Conservation (phyloP, 2,888 invertebrate genomes). For the Dryococelus australis region DNA sequence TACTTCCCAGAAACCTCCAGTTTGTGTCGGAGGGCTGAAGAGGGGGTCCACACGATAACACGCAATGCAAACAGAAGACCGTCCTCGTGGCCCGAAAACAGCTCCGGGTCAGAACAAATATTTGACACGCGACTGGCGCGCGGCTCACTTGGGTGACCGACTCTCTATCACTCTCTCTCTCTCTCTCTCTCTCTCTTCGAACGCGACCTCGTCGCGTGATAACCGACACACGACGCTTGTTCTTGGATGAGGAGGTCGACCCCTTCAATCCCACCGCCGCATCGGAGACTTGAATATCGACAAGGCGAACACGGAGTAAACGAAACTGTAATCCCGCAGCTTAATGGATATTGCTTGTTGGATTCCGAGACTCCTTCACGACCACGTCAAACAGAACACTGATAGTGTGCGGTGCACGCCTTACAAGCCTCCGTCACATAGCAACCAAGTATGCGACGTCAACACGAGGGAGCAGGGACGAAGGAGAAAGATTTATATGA, state of each 20-base stretch:
- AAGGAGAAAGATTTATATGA: background rate
- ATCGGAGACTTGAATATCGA: background rate
- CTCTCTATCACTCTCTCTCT: background rate
- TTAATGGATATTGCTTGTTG: conserved; percentile 16
- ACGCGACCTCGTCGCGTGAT: background rate
- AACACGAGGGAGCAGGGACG: background rate
- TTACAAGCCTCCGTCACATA: background rate
- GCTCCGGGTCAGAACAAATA: background rate
- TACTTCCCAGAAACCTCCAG: too few species aligned
- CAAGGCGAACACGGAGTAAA: background rate
- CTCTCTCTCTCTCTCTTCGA: background rate
- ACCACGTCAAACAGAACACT: too few species aligned
- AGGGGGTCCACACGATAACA: background rate
- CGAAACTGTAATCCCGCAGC: background rate
- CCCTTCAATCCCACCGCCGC: too few species aligned
- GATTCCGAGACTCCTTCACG: background rate
- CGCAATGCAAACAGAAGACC: background rate
- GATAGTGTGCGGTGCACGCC: background rate
- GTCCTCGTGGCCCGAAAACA: conserved; percentile 8
- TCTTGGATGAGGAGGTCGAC: too few species aligned
- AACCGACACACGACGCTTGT: background rate
- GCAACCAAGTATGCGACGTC: background rate
- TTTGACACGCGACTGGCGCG: background rate
- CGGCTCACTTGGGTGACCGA: background rate
- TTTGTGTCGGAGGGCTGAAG: background rate